Evolutionary conservation across 1,140 invertebrate species (phyloP).

Genomic region (Diprion similis): DNA sequence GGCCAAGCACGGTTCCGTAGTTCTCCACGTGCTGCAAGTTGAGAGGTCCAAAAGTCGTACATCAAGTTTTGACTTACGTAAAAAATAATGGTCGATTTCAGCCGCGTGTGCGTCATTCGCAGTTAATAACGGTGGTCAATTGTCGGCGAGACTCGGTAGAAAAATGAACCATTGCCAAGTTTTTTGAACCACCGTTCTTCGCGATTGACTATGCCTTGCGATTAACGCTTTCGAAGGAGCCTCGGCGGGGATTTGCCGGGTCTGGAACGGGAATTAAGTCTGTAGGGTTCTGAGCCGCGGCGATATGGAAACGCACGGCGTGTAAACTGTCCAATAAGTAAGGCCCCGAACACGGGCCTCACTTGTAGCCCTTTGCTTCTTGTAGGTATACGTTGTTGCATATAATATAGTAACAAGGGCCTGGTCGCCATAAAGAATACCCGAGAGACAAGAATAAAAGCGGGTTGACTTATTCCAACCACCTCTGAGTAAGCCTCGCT

Average conservation of each 20-base stretch:
- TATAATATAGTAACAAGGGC: constrained; percentile 36
- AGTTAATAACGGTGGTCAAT: no score
- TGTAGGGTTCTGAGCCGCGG: background rate
- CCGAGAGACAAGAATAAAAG: constrained; percentile 53
- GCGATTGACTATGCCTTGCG: no score
- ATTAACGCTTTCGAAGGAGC: background rate
- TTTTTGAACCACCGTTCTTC: no score
- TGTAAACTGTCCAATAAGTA: constrained; percentile 61
- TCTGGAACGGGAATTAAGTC: background rate
- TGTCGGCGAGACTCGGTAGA: no score
- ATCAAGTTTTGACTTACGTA: no score
- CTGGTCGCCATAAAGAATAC: constrained; percentile 51
- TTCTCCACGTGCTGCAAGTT: background rate
- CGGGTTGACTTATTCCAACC: constrained; percentile 55
- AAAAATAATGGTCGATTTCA: no score
- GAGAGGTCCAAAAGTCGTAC: no score
- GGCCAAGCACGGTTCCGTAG: no score
- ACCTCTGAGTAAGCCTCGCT: constrained; percentile 22
- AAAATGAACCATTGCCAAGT: no score
- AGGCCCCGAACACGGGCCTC: constrained; percentile 43
- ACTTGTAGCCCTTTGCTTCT: constrained; percentile 46
- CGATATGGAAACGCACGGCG: constrained; percentile 42
- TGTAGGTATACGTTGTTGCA: constrained; percentile 41
- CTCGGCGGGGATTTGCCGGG: background rate
- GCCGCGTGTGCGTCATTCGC: no score